A percentile compares a stretch with the other conserved stretches of the same genome.
Evolutionary conservation across 2,888 invertebrate genomes (phyloP).

Genomic region (Eupeodes latifasciatus): DNA sequence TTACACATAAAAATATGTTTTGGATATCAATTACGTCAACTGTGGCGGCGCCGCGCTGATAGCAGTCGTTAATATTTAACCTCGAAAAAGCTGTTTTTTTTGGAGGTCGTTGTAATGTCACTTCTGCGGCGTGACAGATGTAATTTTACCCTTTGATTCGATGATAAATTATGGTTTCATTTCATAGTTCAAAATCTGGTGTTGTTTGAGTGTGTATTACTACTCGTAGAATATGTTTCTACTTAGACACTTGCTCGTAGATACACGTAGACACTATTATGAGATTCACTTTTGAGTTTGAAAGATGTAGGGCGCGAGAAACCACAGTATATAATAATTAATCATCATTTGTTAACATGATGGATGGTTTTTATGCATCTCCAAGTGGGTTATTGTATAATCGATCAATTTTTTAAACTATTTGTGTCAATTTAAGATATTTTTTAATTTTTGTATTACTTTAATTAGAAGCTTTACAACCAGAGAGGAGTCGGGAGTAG

Average conservation of each 20-base stretch:
- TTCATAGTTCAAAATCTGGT: not conserved
- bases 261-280: not conserved
- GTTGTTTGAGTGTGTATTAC: not conserved
- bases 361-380: not conserved
- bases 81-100: not conserved
- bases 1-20: not conserved
- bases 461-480: not conserved
- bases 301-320: constrained; percentile 7
- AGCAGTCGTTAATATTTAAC: not conserved
- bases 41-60: too few species aligned
- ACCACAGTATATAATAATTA: constrained; percentile 7
- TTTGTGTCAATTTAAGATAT: constrained; percentile 1
- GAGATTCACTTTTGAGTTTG: not conserved
- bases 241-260: not conserved
- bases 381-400: not conserved
- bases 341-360: constrained; percentile 29
- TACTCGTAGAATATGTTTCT: not conserved
- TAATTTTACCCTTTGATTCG: constrained; percentile 15
- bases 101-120: constrained; percentile 5
- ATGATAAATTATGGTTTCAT: constrained; percentile 23
- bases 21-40: not conserved
- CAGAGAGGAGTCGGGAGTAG: too few species aligned
- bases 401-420: constrained; percentile 17
- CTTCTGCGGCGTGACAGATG: constrained; percentile 2
- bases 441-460: not conserved